Conservation (phyloP, 2,797 vertebrate genomes). For the Channa striata region DNA sequence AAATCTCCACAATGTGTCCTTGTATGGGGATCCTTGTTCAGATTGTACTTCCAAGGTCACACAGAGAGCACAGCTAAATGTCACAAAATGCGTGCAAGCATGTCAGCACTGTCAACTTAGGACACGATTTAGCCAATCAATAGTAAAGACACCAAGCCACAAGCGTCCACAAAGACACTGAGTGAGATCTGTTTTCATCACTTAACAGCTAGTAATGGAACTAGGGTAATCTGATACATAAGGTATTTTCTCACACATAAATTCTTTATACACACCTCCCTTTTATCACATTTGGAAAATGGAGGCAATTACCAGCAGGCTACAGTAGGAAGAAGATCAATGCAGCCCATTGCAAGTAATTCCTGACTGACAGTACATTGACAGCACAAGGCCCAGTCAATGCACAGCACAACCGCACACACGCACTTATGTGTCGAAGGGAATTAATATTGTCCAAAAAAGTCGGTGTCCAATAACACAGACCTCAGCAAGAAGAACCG, state of each 20-base stretch:
- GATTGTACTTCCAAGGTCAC: constrained; percentile 45
- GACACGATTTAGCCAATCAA: constrained; percentile 36
- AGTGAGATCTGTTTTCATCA: constrained; percentile 49
- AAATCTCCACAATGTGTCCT: not conserved
- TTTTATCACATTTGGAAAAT: constrained; percentile 8
- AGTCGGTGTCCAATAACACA: constrained; percentile 40
- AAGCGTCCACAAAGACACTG: constrained; percentile 20
- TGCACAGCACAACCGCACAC: constrained; percentile 3
- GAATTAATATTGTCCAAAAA: constrained; percentile 31
- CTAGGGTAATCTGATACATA: constrained; percentile 24
- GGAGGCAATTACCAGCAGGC: not conserved
- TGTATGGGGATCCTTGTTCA: not conserved
- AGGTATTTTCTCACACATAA: constrained; percentile 17
- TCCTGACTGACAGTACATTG: constrained; percentile 10
- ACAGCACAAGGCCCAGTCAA: constrained; percentile 2
- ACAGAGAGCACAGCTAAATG: constrained; percentile 15
- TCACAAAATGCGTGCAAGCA: constrained; percentile 25
- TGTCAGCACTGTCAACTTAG: constrained; percentile 45
- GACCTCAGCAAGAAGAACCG: constrained; percentile 33
- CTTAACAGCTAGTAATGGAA: constrained; percentile 38
- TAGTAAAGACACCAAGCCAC: constrained; percentile 30
- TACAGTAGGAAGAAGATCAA: not conserved
- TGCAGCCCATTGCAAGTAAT: constrained; percentile 17
- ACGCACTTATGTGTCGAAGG: constrained; percentile 19
- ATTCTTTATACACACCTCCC: constrained; percentile 16